Conservation (phyloP, 2,888 invertebrate species). For the Drosophila mulleri region DNA sequence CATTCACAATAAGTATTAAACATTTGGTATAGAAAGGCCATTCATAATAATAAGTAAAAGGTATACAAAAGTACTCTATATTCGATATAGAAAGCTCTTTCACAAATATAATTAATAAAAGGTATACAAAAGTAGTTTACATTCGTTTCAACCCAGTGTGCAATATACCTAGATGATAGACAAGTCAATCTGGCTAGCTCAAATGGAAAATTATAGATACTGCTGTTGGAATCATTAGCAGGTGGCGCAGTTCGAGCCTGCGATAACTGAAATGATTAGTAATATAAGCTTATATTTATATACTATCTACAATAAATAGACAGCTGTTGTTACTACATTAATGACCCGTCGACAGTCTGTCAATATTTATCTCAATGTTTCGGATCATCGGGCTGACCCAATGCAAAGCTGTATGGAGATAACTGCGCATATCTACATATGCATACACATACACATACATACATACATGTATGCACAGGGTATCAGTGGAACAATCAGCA, state of each 20-base stretch:
- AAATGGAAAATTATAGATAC: conserved; percentile 2
- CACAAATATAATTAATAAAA: not conserved
- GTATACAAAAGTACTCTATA: too few relatives aligned
- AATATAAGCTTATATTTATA: not conserved
- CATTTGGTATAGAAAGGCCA: too few relatives aligned
- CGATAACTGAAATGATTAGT: conserved; percentile 8
- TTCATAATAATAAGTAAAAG: too few relatives aligned
- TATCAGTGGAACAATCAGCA: conserved; percentile 3
- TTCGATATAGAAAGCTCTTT: not conserved
- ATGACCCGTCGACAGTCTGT: not conserved
- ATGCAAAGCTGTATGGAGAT: conserved; percentile 2
- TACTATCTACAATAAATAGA: conserved; percentile 2
- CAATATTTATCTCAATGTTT: conserved; percentile 4
- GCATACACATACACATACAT: not conserved
- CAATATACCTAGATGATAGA: not conserved
- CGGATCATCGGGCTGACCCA: conserved; percentile 5
- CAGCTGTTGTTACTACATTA: not conserved
- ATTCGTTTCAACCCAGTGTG: not conserved
- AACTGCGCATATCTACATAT: conserved; percentile 7
- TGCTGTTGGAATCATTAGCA: conserved; percentile 1
- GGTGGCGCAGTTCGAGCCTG: conserved; percentile 5
- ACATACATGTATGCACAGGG: not conserved
- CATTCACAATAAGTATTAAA: not conserved
- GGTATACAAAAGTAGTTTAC: not conserved
- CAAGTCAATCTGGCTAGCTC: not conserved